Conservation (phyloP, 2,888 invertebrate genomes). For the Branchipolynoe longqiensis region DNA sequence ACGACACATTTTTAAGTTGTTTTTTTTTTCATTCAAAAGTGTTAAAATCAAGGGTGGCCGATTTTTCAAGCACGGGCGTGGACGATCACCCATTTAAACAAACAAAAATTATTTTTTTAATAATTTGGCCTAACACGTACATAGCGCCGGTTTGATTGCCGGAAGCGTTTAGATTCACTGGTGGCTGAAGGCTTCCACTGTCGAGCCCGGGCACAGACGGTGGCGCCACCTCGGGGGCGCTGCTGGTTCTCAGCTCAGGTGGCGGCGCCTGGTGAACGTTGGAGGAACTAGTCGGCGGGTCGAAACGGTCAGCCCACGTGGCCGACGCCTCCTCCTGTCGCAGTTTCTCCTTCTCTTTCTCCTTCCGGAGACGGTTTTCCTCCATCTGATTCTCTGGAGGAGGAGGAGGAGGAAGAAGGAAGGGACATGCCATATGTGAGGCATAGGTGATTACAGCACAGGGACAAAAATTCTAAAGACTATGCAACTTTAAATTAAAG, state of each 20-base stretch:
- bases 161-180: neutral
- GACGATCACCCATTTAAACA: no score
- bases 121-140: no score
- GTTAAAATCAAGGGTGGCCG: no score
- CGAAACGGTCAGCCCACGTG: constrained; percentile 62
- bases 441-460: no score
- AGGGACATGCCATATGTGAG: no score
- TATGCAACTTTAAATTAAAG: no score
- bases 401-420: no score
- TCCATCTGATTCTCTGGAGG: constrained; percentile 76
- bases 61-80: no score
- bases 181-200: constrained; percentile 5
- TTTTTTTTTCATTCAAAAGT: no score
- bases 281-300: neutral
- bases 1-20: no score
- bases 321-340: constrained; percentile 42
- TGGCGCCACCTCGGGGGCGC: constrained; percentile 35
- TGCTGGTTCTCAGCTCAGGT: constrained; percentile 23
- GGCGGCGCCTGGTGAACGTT: neutral
- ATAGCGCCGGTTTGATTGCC: neutral
- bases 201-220: constrained; percentile 9
- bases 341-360: constrained; percentile 65
- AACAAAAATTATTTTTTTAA: no score
- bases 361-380: constrained; percentile 77
- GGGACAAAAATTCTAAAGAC: no score